Percentiles rank a stretch among this genome's conserved stretches.
Evolutionary conservation across 2,888 invertebrate species (phyloP).

Genomic region (Chorisops tibialis): DNA sequence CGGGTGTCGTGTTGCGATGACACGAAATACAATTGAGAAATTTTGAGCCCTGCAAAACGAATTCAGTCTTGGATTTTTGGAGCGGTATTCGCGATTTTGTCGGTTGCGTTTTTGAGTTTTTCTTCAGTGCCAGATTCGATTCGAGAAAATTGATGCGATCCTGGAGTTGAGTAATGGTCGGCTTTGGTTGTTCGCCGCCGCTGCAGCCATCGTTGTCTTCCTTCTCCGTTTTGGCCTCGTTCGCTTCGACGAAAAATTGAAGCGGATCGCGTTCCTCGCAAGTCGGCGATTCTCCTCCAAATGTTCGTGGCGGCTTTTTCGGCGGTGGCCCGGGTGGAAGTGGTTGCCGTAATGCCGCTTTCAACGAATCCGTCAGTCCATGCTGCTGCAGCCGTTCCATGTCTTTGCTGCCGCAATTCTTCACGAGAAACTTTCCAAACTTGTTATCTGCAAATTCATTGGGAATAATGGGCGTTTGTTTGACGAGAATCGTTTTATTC

Average conservation of each 20-base stretch:
- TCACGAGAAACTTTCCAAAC: slow-evolving; percentile 37
- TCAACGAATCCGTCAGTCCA: slow-evolving; percentile 57
- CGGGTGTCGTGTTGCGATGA: slow-evolving; percentile 35
- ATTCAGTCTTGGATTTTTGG: slow-evolving; percentile 38
- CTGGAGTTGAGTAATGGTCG: slow-evolving; percentile 35
- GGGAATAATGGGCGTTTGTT: slow-evolving; percentile 26
- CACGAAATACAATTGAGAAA: slow-evolving; percentile 37
- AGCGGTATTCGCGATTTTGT: slow-evolving; percentile 34
- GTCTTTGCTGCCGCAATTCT: slow-evolving; percentile 41
- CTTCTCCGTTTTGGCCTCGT: background rate
- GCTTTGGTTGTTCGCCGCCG: background rate
- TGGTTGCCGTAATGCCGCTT: slow-evolving; percentile 64
- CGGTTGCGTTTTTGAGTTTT: slow-evolving; percentile 30
- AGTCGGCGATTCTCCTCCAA: slow-evolving; percentile 45
- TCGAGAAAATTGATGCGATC: slow-evolving; percentile 36
- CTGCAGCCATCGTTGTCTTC: background rate
- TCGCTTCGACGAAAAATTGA: background rate
- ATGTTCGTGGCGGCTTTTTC: slow-evolving; percentile 70
- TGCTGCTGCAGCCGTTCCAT: slow-evolving; percentile 41
- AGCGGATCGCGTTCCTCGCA: slow-evolving; percentile 26
- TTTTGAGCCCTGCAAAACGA: slow-evolving; percentile 35
- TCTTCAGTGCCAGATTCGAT: slow-evolving; percentile 39
- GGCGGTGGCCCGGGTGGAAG: slow-evolving; percentile 70
- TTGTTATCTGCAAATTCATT: slow-evolving; percentile 30
- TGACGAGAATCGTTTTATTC: slow-evolving; percentile 29